Evolutionary conservation across 2,888 invertebrate species (phyloP).

Genomic region (Pristionchus entomophagus): DNA sequence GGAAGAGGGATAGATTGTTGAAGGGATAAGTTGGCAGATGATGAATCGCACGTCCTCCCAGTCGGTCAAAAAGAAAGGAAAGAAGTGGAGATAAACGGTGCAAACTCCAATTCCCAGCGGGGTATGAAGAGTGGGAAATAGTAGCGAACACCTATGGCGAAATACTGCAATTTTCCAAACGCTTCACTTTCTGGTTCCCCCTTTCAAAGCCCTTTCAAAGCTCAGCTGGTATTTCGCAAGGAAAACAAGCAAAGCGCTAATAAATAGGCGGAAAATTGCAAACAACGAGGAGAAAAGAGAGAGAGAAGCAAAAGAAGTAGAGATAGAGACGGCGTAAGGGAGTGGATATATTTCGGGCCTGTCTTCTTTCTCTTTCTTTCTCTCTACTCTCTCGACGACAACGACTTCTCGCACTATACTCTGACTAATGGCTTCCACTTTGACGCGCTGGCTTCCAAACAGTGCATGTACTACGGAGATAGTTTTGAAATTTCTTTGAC

Average conservation of each 20-base stretch:
- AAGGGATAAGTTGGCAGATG: neutral
- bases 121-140: neutral
- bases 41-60: neutral
- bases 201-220: neutral
- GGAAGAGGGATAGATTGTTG: neutral
- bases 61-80: neutral
- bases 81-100: neutral
- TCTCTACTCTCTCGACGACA: too few species aligned
- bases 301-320: neutral
- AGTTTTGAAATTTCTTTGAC: too few species aligned
- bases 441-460: too few species aligned
- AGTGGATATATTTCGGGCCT: conserved; percentile 37
- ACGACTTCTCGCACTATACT: too few species aligned
- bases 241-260: neutral
- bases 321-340: conserved; percentile 45
- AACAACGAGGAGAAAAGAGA: neutral
- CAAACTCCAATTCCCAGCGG: neutral
- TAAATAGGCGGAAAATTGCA: conserved; percentile 36
- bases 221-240: neutral
- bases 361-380: conserved; percentile 45
- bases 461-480: too few species aligned
- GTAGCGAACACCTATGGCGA: neutral
- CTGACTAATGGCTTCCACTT: too few species aligned
- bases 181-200: neutral
- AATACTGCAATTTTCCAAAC: neutral